These are phyloP conservation scores for Drosophila littoralis DNA, from an alignment of 1,140 invertebrate species.

Conservation along the genomic window DNA sequence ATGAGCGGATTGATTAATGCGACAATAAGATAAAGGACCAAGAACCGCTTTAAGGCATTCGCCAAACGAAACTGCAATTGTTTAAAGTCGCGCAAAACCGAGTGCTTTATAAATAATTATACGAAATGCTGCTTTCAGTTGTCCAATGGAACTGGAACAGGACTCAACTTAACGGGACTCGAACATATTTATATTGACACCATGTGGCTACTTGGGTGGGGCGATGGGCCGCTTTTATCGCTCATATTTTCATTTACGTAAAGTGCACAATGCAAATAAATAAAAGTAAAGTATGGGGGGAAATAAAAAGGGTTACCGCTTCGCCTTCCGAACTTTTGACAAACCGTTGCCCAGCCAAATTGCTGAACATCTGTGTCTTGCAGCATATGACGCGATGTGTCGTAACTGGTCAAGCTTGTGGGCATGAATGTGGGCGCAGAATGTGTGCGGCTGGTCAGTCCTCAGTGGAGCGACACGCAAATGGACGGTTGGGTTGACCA, in stretches of 20 bases:
- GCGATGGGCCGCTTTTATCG: slow-evolving; percentile 42
- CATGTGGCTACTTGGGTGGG: slow-evolving; percentile 1
- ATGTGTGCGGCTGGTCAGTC: slow-evolving; percentile 6
- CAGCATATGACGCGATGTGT: slow-evolving; percentile 41
- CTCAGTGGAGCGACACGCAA: slow-evolving; percentile 7
- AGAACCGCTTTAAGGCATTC: slow-evolving; percentile 45
- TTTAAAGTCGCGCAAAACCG: slow-evolving; percentile 51
- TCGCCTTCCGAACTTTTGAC: slow-evolving; percentile 11
- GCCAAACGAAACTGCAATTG: slow-evolving; percentile 44
- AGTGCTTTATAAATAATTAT: slow-evolving; percentile 66
- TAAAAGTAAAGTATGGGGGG: slow-evolving; percentile 35
- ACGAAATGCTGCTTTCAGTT: slow-evolving; percentile 27
- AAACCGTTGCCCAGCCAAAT: slow-evolving; percentile 35
- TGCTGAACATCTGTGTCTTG: slow-evolving; percentile 44
- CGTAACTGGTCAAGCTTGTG: slow-evolving; percentile 54
- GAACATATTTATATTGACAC: slow-evolving; percentile 55
- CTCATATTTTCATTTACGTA: slow-evolving; percentile 49
- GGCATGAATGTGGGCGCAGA: slow-evolving; percentile 12
- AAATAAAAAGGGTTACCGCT: neutral
- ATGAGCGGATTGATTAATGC: slow-evolving; percentile 72
- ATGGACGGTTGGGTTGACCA: slow-evolving; percentile 13
- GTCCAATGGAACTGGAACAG: slow-evolving; percentile 5
- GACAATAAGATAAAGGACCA: slow-evolving; percentile 28
- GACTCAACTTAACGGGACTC: slow-evolving; percentile 32
- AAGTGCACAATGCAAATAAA: slow-evolving; percentile 66